Conservation (phyloP, 2,888 invertebrate genomes). For the Portevinia maculata region DNA sequence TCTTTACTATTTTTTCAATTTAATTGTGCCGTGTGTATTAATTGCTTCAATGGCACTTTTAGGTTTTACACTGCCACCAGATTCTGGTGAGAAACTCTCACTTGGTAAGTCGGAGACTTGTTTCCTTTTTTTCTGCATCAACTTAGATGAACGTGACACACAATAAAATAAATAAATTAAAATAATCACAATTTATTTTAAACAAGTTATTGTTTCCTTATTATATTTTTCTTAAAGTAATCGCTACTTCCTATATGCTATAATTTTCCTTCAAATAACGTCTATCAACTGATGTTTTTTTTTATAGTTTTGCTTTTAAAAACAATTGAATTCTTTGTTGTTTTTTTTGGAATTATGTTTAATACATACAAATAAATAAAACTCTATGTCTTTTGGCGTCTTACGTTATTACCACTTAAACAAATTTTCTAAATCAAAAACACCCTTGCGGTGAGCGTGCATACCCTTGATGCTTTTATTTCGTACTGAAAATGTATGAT, state of each 20-base stretch:
- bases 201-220: conserved; percentile 7
- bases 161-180: conserved; percentile 21
- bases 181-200: conserved; percentile 17
- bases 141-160: conserved; percentile 61
- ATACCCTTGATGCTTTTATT: neutral
- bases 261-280: conserved; percentile 18
- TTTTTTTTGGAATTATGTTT: neutral
- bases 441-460: too few relatives aligned
- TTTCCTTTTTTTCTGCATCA: conserved; percentile 53
- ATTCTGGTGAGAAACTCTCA: conserved; percentile 99
- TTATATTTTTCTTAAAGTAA: conserved; percentile 10
- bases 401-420: neutral
- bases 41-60: conserved; percentile 99
- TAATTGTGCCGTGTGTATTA: conserved; percentile 99
- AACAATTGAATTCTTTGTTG: neutral
- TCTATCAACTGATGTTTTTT: conserved; percentile 3
- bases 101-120: conserved; percentile 87
- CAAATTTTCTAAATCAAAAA: neutral
- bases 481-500: neutral
- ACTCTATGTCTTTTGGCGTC: neutral
- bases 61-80: conserved; percentile 99
- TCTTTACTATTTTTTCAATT: conserved; percentile 99
- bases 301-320: conserved; percentile 2
- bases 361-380: neutral
- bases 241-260: conserved; percentile 28